Evolutionary conservation across 2,113 vertebrate species (phyloP).

Genomic region (Salvelinus fontinalis): DNA sequence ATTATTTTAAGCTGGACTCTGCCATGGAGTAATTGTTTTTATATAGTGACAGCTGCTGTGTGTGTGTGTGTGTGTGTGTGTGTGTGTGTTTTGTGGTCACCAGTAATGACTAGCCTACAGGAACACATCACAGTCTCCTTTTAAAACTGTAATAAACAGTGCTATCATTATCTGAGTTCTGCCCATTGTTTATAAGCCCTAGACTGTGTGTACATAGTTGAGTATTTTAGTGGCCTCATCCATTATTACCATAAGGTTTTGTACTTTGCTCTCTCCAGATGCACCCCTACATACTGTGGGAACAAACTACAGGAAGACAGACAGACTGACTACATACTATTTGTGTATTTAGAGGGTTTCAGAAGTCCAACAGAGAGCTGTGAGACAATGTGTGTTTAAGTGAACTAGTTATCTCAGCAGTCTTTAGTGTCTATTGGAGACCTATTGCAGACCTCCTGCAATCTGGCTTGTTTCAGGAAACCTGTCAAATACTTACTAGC

Average conservation of each 20-base stretch:
- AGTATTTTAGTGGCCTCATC: slow-evolving; percentile 4
- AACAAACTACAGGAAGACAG: too few species aligned
- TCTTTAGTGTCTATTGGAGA: neutral
- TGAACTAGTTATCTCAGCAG: neutral
- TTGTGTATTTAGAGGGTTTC: too few species aligned
- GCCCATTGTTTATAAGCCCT: neutral
- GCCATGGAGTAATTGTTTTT: neutral
- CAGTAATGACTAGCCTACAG: slow-evolving; percentile 21
- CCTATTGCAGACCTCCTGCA: slow-evolving; percentile 23
- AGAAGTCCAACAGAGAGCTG: too few species aligned
- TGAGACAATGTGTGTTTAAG: too few species aligned
- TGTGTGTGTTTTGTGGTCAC: neutral
- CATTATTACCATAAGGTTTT: slow-evolving; percentile 8
- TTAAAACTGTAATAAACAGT: slow-evolving; percentile 20
- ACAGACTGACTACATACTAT: neutral
- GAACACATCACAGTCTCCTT: neutral
- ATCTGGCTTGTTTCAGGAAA: slow-evolving; percentile 3
- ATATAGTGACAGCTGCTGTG: neutral
- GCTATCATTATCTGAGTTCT: neutral
- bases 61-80: neutral
- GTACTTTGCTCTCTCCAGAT: neutral
- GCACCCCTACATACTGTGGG: neutral
- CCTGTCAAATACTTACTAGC: neutral
- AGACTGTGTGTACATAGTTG: neutral
- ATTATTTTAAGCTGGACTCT: neutral